phyloP scores from a whole-genome alignment of 2,888 invertebrate species.

The Tineola bisselliella region DNA sequence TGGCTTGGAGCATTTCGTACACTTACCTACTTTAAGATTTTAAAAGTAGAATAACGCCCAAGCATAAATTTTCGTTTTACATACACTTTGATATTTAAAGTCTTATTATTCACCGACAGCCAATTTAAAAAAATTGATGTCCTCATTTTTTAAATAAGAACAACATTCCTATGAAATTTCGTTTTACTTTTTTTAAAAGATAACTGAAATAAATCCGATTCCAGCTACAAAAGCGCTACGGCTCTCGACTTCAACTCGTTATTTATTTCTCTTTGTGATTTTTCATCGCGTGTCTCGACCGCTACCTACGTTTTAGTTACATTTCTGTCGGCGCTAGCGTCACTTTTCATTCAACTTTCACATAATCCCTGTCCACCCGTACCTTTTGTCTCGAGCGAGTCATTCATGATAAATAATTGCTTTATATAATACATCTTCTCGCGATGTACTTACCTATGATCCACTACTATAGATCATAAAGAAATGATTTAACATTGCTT shows the following conservation, averaged over 20 bases:
- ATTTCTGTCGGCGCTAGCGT: neutral
- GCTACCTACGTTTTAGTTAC: constrained; percentile 20
- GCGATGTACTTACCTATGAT: no score
- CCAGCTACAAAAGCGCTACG: constrained; percentile 18
- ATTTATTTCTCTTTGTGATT: constrained; percentile 45
- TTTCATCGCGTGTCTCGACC: constrained; percentile 35
- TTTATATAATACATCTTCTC: no score
- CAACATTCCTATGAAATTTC: neutral
- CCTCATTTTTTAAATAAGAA: neutral
- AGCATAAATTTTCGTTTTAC: neutral
- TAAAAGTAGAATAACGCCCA: neutral
- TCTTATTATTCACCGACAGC: neutral
- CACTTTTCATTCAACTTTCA: constrained; percentile 3
- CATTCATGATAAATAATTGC: neutral
- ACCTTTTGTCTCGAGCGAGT: neutral
- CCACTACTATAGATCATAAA: no score
- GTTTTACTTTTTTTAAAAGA: neutral
- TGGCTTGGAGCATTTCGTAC: neutral
- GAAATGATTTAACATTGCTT: no score
- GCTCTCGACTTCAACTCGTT: constrained; percentile 31
- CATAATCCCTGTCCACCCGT: constrained; percentile 18
- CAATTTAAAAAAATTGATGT: no score
- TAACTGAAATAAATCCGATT: constrained; percentile 15
- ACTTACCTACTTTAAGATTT: constrained; percentile 3
- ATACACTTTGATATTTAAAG: neutral